Evolutionary conservation across 2,888 invertebrate species (phyloP), one percentile per base, ranked within the genome.

Genomic region (Eurytoma adleriae): DNA sequence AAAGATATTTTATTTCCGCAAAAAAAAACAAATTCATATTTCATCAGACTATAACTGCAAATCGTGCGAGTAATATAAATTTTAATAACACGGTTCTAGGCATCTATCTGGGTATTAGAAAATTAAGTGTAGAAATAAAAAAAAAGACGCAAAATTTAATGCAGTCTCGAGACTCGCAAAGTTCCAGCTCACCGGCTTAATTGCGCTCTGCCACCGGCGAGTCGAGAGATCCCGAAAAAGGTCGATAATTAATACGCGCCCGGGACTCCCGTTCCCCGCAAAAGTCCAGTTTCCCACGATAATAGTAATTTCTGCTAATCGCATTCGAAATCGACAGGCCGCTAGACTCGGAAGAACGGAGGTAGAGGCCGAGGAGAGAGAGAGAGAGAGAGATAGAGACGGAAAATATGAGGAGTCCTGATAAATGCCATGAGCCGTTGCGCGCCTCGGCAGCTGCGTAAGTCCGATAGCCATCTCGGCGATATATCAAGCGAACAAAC

Each of bases 401-500:
- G 13, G 20, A 40, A 27, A 48, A 48, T 14, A n/a, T 24, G 66
- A 67, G 52, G 67, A 62, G 14, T 13, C 20, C 71, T 69, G 59
- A 79, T 78, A 78, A 78, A 78, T 74, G 79, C 70, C 74, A 73
- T 56, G 79, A 18, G 57, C 61, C n/a, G 68, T 30, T 67, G 69
- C 30, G 67, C 16, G 67, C 16, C 20, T 16, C 69, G 50, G 52
- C 70, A 76, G 75, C 75, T 79, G 74, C 70, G 30, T 66, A 30
- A 16, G n/a, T 13, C 50, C 50, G 89, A 89, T 88, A 89, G 89
- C 88, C 88, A 89, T 89, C 89, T 85, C 82, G 84, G 85, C 87
- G 86, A 89, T 89, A 88, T 87, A 89, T 89, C 89, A 88, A 87
- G 86, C 88, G 88, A 89, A 89, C 88, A 89, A 89, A 89, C 89